phyloP scores from a whole-genome alignment of 2,797 vertebrate species.

The Paramormyrops hopkinsi region DNA sequence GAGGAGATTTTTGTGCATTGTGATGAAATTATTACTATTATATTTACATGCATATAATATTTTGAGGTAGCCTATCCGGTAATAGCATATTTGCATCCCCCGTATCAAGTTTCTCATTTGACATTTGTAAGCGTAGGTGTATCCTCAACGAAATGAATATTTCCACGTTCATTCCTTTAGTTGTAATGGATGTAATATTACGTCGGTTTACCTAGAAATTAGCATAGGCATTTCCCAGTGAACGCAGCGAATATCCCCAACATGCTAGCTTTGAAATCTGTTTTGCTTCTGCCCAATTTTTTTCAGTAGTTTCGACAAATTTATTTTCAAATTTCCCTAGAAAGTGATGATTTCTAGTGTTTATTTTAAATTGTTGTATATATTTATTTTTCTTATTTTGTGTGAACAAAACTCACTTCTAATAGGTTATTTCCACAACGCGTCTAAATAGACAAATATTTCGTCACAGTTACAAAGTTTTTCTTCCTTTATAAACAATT shows the following conservation, averaged over 20 bases:
- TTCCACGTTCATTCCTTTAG: not conserved
- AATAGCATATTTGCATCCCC: not conserved
- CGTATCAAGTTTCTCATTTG: not conserved
- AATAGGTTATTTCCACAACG: not conserved
- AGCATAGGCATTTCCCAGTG: not conserved
- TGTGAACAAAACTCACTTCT: not conserved
- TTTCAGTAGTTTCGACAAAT: not conserved
- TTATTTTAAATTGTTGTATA: not conserved
- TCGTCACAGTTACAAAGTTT: not conserved
- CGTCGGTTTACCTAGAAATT: not conserved
- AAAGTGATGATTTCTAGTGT: not conserved
- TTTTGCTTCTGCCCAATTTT: not conserved
- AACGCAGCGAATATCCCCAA: not conserved
- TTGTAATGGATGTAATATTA: not conserved
- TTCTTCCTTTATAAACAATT: not conserved
- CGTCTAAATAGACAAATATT: not conserved
- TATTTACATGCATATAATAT: not conserved
- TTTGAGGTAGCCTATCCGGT: not conserved
- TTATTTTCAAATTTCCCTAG: not conserved
- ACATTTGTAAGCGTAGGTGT: not conserved
- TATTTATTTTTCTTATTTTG: not conserved
- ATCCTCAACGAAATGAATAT: not conserved
- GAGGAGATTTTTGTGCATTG: not conserved
- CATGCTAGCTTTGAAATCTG: not conserved
- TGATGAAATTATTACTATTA: not conserved